Percentiles rank a stretch among this genome's conserved stretches.
Conservation (phyloP, 2,888 invertebrate genomes). For the Chrysopilus asiliformis region DNA sequence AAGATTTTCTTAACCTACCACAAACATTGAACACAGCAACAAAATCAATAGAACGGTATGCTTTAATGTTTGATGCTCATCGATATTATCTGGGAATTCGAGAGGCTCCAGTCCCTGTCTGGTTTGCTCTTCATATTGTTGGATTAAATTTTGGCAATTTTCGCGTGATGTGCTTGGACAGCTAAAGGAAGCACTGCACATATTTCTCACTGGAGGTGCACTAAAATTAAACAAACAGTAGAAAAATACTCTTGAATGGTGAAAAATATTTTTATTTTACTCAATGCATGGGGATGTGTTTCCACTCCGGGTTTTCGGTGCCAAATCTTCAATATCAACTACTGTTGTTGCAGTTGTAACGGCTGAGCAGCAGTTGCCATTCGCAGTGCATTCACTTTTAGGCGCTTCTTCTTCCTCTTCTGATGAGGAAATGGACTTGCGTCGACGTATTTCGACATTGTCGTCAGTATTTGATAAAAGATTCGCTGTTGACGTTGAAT, state of each 20-base stretch:
- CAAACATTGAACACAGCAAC: conserved; percentile 74
- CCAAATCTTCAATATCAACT: conserved; percentile 53
- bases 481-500: conserved; percentile 30
- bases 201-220: too few species aligned
- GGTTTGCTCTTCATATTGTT: conserved; percentile 40
- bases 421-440: conserved; percentile 27
- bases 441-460: conserved; percentile 16
- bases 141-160: conserved; percentile 39
- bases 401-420: conserved; percentile 28
- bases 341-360: conserved; percentile 32
- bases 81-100: conserved; percentile 40
- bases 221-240: too few species aligned
- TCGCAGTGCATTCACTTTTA: conserved; percentile 22
- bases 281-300: background rate
- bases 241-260: too few species aligned
- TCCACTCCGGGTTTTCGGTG: conserved; percentile 19
- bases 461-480: conserved; percentile 22
- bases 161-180: conserved; percentile 39
- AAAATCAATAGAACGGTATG: conserved; percentile 73
- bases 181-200: conserved; percentile 40
- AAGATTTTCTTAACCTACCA: conserved; percentile 47
- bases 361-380: conserved; percentile 24
- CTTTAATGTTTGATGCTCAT: conserved; percentile 58
- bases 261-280: too few species aligned
- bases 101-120: conserved; percentile 40